phyloP scores from a whole-genome alignment of 2,113 vertebrate species.

The Noturus placidus region DNA sequence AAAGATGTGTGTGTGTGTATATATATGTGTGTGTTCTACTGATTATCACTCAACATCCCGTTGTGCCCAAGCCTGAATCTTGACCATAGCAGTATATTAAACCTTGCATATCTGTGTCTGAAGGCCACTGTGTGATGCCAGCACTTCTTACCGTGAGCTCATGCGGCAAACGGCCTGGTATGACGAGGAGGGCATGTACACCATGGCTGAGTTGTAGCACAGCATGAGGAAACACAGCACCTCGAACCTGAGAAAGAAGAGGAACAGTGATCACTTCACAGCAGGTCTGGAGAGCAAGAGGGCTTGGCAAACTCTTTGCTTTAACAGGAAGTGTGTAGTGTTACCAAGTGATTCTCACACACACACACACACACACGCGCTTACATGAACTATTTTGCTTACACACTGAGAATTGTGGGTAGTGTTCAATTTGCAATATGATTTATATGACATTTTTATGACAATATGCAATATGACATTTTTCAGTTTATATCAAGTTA shows the following conservation, averaged over 20 bases:
- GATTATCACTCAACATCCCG: not conserved
- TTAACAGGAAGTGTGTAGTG: not conserved
- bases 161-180: conserved; percentile 93
- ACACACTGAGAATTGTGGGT: not conserved
- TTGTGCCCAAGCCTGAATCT: not conserved
- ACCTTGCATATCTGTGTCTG: not conserved
- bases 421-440: not conserved
- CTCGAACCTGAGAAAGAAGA: conserved; percentile 84
- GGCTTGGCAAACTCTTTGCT: conserved; percentile 39
- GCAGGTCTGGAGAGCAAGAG: not conserved
- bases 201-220: conserved; percentile 96
- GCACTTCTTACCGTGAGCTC: conserved; percentile 87
- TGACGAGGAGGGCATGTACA: conserved; percentile 94
- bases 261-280: not conserved
- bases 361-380: not conserved
- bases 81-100: not conserved
- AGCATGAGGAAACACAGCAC: conserved; percentile 97
- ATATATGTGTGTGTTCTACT: not conserved
- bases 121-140: not conserved
- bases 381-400: not conserved
- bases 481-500: not conserved
- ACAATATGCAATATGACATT: too few species aligned
- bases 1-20: not conserved
- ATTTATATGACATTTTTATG: too few species aligned
- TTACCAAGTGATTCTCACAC: not conserved